Evolutionary conservation across 1,140 invertebrate species (phyloP), one percentile per base, ranked within the genome.

Genomic region (Hylaeus volcanicus): DNA sequence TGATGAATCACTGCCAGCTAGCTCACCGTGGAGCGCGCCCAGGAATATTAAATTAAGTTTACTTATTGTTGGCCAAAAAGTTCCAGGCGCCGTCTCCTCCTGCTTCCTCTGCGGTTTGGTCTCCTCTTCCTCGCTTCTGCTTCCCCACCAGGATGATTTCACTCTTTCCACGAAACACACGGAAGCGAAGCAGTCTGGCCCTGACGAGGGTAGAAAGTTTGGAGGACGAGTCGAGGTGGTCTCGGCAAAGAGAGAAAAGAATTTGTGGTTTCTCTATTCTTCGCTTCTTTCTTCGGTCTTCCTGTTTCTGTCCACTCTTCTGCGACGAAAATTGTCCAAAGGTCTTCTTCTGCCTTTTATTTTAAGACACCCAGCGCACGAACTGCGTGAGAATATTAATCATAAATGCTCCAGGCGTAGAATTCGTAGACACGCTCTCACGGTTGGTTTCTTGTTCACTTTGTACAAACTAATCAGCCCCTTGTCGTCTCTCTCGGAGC

Each of bases 1-100:
- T 88, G 88, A 90, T 90, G 89, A 90, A 90, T 90, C 89, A 90
- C 81, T 82, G 82, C 64, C 73, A 69, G 78, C 82, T 86, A 86
- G 74, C 73, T 84, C 74, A 76, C 71, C 81, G 80, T 63, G 60
- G 66, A 82, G 83, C 87, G 82, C 83, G 85, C 81, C 72, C 81
- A 82, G 70, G 88, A 90, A 90, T 90, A 90, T 90, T 88, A 89
- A 88, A 89, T 89, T 77, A 82, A 88, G 77, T 86, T 81, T 84
- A 82, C 88, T 86, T 86, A 85, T 86, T 85, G 84, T 86, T 74
- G 77, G 78, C 84, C 83, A 45, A 86, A 82, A 85, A 71, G 80
- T 74, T 61, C 69, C 68, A 51, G 82, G 64, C 56, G 71, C 71
- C 69, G 55, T 56, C 48, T 48, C 53, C 11, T 41, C 5, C 45